Base-by-base conservation (phyloP, 30 jellyfish, hydroid and myxozoan genomes). In the Turritopsis dohrnii region DNA sequence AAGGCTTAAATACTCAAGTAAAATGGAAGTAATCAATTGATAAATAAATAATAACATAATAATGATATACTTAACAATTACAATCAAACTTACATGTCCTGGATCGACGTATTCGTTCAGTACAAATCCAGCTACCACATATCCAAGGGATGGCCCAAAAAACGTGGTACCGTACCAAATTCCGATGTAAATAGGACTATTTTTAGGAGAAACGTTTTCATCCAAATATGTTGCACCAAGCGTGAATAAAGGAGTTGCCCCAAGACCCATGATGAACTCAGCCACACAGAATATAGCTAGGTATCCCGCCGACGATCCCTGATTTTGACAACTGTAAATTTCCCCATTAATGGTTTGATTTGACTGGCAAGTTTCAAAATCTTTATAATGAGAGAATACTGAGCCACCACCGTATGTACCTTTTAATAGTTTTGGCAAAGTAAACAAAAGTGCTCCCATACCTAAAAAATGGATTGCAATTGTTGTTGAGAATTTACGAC, bases 171-270 rank as follows among this genome's bases (percentile, higher is more conserved):
- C 79, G 54, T 79, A 82, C 30, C 85, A 75, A 26, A 87, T n/a
- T n/a, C 96, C 96, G 65, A 92, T 53, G 74, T 87, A 92, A 18
- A 84, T 72, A 29, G 97, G 96, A 8, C 96, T 81, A 7, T 71
- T 84, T 28, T 71, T 41, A 28, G 76, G 83, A 9, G 93, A 83
- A 52, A 87, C 96, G 81, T 84, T 92, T 72, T 92, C 96, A 65
- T 92, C 97, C 65, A 92, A 9, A 72, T 27, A 87, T 21, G 97
- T 90, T 9, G 90, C 71, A 8, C 97, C 97, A 24, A 92, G 84
- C 18, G 95, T 80, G 28, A 80, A 21, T 84, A 92, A 76, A 16
- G 97, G 97, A 26, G 97, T 54, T 0, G 96, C 91, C 20, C 96
- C 96, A 26, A 83, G 75, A 17, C 96, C 96, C 85, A 88, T 75